These are phyloP conservation scores for Halocynthia aurantium DNA, from an alignment of 23 tunicate genomes.

Conservation along the genomic window DNA sequence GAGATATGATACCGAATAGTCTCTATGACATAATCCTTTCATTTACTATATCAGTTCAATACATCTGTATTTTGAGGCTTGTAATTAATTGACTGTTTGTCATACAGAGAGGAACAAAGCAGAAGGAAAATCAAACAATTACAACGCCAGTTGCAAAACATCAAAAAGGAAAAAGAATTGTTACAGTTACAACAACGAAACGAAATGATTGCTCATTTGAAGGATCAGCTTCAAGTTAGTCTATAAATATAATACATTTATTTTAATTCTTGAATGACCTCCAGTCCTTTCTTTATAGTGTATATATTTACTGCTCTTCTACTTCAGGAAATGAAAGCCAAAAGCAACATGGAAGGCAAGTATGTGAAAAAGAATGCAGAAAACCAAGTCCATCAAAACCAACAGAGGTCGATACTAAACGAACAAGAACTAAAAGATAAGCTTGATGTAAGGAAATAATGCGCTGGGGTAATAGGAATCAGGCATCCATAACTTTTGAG, in stretches of 20 bases:
- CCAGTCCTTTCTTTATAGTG: neutral
- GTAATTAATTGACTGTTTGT: neutral
- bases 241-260: neutral
- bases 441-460: constrained; percentile 35
- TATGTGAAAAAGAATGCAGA: constrained; percentile 98
- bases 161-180: constrained; percentile 78
- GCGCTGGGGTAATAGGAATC: neutral
- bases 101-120: constrained; percentile 62
- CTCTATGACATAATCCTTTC: no score
- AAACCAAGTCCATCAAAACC: constrained; percentile 83
- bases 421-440: constrained; percentile 53
- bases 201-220: constrained; percentile 98
- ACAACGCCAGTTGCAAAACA: constrained; percentile 66
- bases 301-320: neutral
- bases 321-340: constrained; percentile 69
- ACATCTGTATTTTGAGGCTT: no score
- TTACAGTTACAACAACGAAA: constrained; percentile 86
- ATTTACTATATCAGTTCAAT: no score
- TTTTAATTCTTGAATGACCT: constrained; percentile 2
- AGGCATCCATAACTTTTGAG: neutral
- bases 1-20: no score
- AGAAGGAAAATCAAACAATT: constrained; percentile 74
- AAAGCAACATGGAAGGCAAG: constrained; percentile 95
- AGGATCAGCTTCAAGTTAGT: constrained; percentile 88
- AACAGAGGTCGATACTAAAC: constrained; percentile 40